Evolutionary conservation across 2,888 invertebrate species (phyloP).

Genomic region (Megaustenia siamemsis): DNA sequence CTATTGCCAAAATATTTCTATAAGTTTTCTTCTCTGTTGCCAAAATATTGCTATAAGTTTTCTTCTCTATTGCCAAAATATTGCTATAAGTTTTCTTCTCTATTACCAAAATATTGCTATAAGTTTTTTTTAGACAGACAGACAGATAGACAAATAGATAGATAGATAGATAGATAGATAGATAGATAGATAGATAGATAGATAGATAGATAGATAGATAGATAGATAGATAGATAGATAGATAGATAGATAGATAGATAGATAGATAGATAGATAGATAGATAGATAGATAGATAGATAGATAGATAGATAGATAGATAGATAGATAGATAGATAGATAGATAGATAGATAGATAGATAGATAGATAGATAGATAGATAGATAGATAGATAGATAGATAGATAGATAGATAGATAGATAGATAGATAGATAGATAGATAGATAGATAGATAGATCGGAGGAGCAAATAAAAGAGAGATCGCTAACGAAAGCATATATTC

Average conservation of each 20-base stretch:
- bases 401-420: slow-evolving; percentile 15
- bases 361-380: slow-evolving; percentile 15
- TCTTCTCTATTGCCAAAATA: too few species aligned
- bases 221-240: too few species aligned
- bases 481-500: too few species aligned
- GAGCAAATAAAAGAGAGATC: too few species aligned
- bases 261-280: too few species aligned
- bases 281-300: slow-evolving; percentile 7
- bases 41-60: too few species aligned
- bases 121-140: too few species aligned
- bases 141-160: not conserved
- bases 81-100: too few species aligned
- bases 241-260: too few species aligned
- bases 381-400: slow-evolving; percentile 15
- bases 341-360: slow-evolving; percentile 15
- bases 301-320: slow-evolving; percentile 15
- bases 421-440: slow-evolving; percentile 15
- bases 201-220: not conserved
- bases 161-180: not conserved
- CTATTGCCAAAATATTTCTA: too few species aligned
- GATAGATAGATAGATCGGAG: not conserved
- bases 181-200: not conserved
- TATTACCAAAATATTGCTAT: too few species aligned
- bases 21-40: too few species aligned
- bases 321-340: slow-evolving; percentile 13